phyloP scores from a whole-genome alignment of 2,888 invertebrate genomes.

The Drosophila limbata region DNA sequence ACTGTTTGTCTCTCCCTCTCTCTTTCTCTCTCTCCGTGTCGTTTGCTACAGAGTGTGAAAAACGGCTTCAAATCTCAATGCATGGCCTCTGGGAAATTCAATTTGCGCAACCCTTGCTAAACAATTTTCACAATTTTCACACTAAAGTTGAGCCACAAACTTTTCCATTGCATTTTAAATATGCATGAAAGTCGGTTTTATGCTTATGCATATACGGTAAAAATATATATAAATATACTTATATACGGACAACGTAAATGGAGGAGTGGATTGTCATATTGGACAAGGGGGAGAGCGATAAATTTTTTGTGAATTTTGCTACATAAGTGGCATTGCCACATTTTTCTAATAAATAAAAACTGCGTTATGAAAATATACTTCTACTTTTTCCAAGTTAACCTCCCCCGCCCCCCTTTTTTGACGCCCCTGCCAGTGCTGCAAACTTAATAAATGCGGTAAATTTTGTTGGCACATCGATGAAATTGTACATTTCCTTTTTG shows the following conservation, averaged over 20 bases:
- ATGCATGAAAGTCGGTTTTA: constrained; percentile 60
- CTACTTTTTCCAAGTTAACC: neutral
- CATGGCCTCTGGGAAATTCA: constrained; percentile 61
- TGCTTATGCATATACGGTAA: constrained; percentile 57
- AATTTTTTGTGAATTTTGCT: constrained; percentile 1
- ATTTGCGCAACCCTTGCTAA: constrained; percentile 55
- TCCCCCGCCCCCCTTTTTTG: neutral
- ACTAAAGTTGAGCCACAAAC: constrained; percentile 61
- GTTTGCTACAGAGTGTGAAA: constrained; percentile 7
- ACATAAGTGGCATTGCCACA: constrained; percentile 42
- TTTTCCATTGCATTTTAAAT: constrained; percentile 68
- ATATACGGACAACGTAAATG: neutral
- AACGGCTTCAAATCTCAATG: constrained; percentile 29
- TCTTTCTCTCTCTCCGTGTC: neutral
- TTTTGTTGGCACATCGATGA: constrained; percentile 53
- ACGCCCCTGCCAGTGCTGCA: neutral
- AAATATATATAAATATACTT: neutral
- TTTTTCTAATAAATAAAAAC: constrained; percentile 18
- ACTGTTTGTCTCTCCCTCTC: neutral
- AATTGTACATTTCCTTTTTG: constrained; percentile 20
- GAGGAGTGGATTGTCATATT: neutral
- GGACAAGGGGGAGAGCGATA: neutral
- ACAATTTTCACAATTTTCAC: constrained; percentile 62
- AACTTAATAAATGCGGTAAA: constrained; percentile 37
- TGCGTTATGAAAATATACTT: constrained; percentile 44